These are phyloP conservation scores for Lepisosteus osseus DNA, from an alignment of 2,113 vertebrate species.

Conservation along the genomic window DNA sequence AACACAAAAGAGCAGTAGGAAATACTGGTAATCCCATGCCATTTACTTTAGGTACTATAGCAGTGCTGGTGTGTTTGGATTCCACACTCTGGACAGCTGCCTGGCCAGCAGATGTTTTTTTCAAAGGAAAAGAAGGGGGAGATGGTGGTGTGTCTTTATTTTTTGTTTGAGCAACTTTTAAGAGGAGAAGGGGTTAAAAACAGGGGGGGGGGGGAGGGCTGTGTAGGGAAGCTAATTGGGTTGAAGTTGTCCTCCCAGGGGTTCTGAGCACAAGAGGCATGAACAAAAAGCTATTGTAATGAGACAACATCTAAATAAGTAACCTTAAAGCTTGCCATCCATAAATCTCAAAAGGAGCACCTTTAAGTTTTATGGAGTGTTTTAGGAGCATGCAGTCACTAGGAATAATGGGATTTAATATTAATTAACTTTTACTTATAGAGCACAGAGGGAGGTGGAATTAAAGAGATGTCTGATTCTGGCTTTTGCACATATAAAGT, in stretches of 20 bases:
- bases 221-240: neutral
- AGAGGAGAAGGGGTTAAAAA: neutral
- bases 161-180: neutral
- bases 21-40: no score
- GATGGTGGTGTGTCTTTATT: neutral
- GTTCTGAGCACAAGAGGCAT: neutral
- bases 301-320: neutral
- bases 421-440: no score
- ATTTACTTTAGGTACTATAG: no score
- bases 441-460: no score
- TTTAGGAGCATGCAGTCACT: no score
- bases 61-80: no score
- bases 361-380: no score
- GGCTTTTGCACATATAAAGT: no score
- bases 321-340: neutral
- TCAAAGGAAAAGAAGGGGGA: neutral
- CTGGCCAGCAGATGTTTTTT: neutral
- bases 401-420: no score
- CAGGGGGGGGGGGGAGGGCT: neutral
- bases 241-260: conserved; percentile 3
- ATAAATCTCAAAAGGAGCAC: no score
- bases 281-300: neutral
- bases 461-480: no score
- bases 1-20: no score
- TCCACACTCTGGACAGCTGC: neutral